Evolutionary conservation across 2,888 invertebrate genomes (phyloP).

Genomic region (Xanthorhoe spadicearia): DNA sequence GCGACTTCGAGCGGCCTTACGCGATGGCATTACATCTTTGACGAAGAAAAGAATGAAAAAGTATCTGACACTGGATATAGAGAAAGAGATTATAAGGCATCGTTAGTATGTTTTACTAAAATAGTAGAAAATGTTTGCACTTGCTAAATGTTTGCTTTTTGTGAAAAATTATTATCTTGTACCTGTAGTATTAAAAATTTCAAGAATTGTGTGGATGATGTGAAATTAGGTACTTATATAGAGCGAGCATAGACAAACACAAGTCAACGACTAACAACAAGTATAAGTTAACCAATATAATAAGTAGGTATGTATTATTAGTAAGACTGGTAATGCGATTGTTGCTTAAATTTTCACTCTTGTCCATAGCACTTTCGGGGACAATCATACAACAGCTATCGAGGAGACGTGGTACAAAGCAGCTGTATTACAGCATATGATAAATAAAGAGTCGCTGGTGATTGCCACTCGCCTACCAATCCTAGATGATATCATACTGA

Average conservation of each 20-base stretch:
- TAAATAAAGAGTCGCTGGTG: conserved; percentile 90
- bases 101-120: conserved; percentile 55
- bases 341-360: neutral
- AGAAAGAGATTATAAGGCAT: conserved; percentile 58
- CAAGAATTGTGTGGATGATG: too few relatives aligned
- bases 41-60: conserved; percentile 82
- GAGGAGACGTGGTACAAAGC: conserved; percentile 97
- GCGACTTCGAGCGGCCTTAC: conserved; percentile 96
- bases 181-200: too few relatives aligned
- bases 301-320: neutral
- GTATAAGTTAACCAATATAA: neutral
- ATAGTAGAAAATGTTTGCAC: neutral
- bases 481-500: conserved; percentile 67
- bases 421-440: conserved; percentile 93
- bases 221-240: too few relatives aligned
- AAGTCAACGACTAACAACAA: too few relatives aligned
- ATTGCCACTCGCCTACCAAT: conserved; percentile 89
- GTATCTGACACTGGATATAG: conserved; percentile 68
- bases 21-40: conserved; percentile 91
- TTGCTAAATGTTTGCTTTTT: too few relatives aligned
- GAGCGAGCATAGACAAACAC: too few relatives aligned
- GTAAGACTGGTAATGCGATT: neutral
- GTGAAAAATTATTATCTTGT: too few relatives aligned
- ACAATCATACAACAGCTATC: conserved; percentile 89
- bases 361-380: conserved; percentile 88